Evolutionary conservation across 2,888 invertebrate species (phyloP).

Genomic region (Meandrusa payeni): DNA sequence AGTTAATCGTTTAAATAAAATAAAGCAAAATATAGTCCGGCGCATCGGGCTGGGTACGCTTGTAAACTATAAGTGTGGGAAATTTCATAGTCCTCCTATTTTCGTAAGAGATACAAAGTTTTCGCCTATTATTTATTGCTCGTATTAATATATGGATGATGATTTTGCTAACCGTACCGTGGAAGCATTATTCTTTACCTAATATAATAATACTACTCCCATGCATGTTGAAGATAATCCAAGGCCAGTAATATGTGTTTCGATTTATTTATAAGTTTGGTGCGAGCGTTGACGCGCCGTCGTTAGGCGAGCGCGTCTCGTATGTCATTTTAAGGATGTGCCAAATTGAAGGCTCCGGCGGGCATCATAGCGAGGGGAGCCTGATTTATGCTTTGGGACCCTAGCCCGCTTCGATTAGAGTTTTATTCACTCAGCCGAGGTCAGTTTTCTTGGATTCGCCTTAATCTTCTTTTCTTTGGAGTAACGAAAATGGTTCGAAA

Average conservation of each 20-base stretch:
- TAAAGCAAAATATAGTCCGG: too few relatives aligned
- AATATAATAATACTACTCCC: slow-evolving; percentile 2
- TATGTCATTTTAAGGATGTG: slow-evolving; percentile 81
- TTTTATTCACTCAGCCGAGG: slow-evolving; percentile 75
- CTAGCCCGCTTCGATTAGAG: slow-evolving; percentile 59
- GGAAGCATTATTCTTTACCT: too few relatives aligned
- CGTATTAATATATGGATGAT: too few relatives aligned
- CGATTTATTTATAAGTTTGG: slow-evolving; percentile 32
- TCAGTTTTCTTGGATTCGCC: slow-evolving; percentile 67
- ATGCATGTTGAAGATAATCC: slow-evolving; percentile 11
- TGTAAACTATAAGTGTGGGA: too few relatives aligned
- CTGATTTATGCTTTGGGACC: slow-evolving; percentile 71
- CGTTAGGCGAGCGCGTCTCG: slow-evolving; percentile 75
- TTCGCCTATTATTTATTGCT: too few relatives aligned
- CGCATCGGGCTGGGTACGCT: too few relatives aligned
- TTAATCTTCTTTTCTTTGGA: slow-evolving; percentile 53
- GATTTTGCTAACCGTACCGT: too few relatives aligned
- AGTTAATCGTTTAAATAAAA: too few relatives aligned
- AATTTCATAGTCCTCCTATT: too few relatives aligned
- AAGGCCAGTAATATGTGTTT: slow-evolving; percentile 24
- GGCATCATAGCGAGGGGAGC: slow-evolving; percentile 72
- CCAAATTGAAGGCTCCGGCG: slow-evolving; percentile 79
- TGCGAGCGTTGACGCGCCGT: slow-evolving; percentile 45
- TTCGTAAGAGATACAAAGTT: too few relatives aligned
- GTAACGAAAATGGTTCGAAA: slow-evolving; percentile 41